Conservation (phyloP, 2,888 invertebrate genomes). For the Oligia latruncula region DNA sequence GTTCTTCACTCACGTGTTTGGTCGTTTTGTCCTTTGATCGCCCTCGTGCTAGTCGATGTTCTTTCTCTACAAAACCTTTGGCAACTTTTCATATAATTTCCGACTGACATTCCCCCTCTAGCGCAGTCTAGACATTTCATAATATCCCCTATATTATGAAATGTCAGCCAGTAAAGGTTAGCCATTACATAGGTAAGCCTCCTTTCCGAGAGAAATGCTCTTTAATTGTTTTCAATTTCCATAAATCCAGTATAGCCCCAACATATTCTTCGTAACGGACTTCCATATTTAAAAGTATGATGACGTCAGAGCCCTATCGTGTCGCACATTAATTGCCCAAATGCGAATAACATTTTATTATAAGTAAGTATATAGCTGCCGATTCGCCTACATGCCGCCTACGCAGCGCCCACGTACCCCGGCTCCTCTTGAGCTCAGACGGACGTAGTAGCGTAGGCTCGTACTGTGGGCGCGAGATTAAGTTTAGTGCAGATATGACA, state of each 20-base stretch:
- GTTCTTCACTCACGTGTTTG: not conserved
- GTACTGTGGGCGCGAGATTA: constrained; percentile 62
- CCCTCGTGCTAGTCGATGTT: not conserved
- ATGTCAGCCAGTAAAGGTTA: not conserved
- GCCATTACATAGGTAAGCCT: not conserved
- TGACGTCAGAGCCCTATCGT: constrained; percentile 72
- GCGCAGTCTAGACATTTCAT: no score
- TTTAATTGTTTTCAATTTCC: constrained; percentile 1
- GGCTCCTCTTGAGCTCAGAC: constrained; percentile 71
- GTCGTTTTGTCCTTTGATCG: constrained; percentile 1
- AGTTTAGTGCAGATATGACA: constrained; percentile 48
- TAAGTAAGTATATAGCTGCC: constrained; percentile 72
- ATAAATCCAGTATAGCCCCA: not conserved
- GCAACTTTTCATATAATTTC: not conserved
- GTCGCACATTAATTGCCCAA: constrained; percentile 82
- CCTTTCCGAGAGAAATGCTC: not conserved
- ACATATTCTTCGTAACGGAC: constrained; percentile 34
- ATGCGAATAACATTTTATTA: constrained; percentile 77
- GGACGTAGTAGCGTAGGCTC: constrained; percentile 80
- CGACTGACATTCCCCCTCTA: not conserved
- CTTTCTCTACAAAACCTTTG: not conserved
- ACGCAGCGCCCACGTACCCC: constrained; percentile 70
- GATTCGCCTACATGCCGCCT: constrained; percentile 77
- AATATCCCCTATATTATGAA: no score
- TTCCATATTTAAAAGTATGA: constrained; percentile 51